Percentiles rank a stretch among this genome's conserved stretches.
These are phyloP conservation scores for Saturnia japonica DNA, from an alignment of 2,888 invertebrate genomes.

Conservation along the genomic window DNA sequence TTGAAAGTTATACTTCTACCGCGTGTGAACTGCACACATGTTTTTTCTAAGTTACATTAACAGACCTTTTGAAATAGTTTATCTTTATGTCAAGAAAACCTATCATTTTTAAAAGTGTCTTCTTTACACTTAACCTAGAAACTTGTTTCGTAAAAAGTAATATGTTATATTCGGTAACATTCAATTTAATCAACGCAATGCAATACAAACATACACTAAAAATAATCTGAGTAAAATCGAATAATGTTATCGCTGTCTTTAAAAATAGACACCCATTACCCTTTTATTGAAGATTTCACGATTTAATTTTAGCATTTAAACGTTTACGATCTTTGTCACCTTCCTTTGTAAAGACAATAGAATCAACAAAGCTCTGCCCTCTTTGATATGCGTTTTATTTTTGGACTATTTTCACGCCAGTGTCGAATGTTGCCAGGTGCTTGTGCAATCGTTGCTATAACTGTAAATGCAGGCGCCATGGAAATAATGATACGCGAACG, in stretches of 20 bases:
- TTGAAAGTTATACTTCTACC: too few species aligned
- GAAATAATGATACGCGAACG: not conserved
- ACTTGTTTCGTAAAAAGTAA: too few species aligned
- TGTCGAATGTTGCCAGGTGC: constrained; percentile 28
- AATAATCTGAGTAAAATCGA: not conserved
- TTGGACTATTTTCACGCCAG: constrained; percentile 46
- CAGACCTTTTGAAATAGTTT: too few species aligned
- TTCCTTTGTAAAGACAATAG: constrained; percentile 55
- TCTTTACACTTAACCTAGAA: too few species aligned
- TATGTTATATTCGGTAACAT: too few species aligned
- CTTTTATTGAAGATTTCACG: constrained; percentile 45
- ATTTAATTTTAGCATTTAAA: constrained; percentile 58
- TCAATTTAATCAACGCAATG: too few species aligned
- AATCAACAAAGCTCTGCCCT: constrained; percentile 38
- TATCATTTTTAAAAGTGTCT: too few species aligned
- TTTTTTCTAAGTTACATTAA: too few species aligned
- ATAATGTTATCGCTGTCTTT: constrained; percentile 8
- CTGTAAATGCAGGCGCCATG: constrained; percentile 23
- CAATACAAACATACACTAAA: not conserved
- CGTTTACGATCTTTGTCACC: constrained; percentile 65
- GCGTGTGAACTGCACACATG: too few species aligned
- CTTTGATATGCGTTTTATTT: constrained; percentile 58
- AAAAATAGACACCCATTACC: constrained; percentile 36
- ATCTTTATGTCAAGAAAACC: too few species aligned
- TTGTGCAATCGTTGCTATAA: constrained; percentile 15